Conservation (phyloP, 2,888 invertebrate genomes). For the Microplitis manilae region DNA sequence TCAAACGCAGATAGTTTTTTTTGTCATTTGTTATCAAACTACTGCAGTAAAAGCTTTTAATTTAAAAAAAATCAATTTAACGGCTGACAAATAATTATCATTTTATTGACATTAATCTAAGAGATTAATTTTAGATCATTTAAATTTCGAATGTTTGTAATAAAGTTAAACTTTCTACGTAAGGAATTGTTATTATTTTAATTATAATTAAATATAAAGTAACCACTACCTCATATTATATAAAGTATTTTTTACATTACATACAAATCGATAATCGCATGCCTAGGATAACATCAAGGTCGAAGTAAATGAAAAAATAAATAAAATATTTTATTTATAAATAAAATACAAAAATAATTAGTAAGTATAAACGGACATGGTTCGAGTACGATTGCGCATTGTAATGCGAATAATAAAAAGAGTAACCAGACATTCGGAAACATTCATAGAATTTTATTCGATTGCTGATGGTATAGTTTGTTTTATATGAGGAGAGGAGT, state of each 20-base stretch:
- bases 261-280: slow-evolving; percentile 17
- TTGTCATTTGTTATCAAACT: slow-evolving; percentile 7
- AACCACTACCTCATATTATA: no score
- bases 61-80: neutral
- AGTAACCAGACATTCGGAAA: slow-evolving; percentile 12
- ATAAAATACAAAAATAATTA: slow-evolving; percentile 43
- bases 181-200: neutral
- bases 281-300: neutral
- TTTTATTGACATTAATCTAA: neutral
- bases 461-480: slow-evolving; percentile 9
- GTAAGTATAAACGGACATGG: neutral
- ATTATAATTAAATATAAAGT: no score
- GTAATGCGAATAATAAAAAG: neutral
- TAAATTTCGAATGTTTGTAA: slow-evolving; percentile 22
- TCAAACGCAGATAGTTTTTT: slow-evolving; percentile 12
- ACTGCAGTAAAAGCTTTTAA: neutral
- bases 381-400: slow-evolving; percentile 33
- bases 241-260: neutral
- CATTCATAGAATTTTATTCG: slow-evolving; percentile 18
- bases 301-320: neutral
- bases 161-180: slow-evolving; percentile 25
- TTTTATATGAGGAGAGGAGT: neutral
- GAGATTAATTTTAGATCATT: neutral
- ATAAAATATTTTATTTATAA: slow-evolving; percentile 3
- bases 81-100: neutral